Evolutionary conservation across 35 echinoderm and acorn worm genomes (phyloP), one percentile per base, ranked within the genome.

Genomic region (Heliocidaris tuberculata): DNA sequence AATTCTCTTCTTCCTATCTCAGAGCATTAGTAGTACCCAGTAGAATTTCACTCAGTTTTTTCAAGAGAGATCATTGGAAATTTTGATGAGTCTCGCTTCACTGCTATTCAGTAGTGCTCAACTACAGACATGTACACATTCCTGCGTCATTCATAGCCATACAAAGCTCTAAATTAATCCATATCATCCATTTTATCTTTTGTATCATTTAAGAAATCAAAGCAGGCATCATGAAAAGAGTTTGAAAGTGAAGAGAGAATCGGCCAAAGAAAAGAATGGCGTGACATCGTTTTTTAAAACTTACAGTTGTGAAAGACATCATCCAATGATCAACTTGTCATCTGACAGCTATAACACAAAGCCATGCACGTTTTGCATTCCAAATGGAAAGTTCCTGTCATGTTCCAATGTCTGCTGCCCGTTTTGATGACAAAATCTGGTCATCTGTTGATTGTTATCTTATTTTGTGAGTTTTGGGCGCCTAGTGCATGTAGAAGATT

Each of bases 51-150:
- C 65, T 7, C 21, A n/a, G 65, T 78, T 78, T 56, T 56, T 78
- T 27, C 65, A 78, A 78, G 65, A 78, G 65, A 78, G 65, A 78
- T 78, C 65, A 78, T 78, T 78, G 65, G 65, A 78, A 78, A 21
- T 27, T 78, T 78, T 0, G 5, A 78, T 19, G 27, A 78, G 27
- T 56, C 8, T 56, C 6, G 65, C 65, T 78, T 78, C 27, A 27
- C 65, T 21, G 27, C n/a, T 78, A 78, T 29, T 29, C 15, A 78
- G 0, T n/a, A 5, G 65, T 27, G 27, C 21, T 78, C 27, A 19
- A 27, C 6, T 19, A 78, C 3, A 78, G 65, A 78, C 65, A 27
- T 78, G 21, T 78, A 78, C 27, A 78, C 65, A 24, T 78, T 27
- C 27, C 15, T 27, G 65, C 65, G 27, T 78, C 27, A 78, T n/a